Evolutionary conservation across 2,113 vertebrate genomes (phyloP).

Genomic region (Osmerus eperlanus): DNA sequence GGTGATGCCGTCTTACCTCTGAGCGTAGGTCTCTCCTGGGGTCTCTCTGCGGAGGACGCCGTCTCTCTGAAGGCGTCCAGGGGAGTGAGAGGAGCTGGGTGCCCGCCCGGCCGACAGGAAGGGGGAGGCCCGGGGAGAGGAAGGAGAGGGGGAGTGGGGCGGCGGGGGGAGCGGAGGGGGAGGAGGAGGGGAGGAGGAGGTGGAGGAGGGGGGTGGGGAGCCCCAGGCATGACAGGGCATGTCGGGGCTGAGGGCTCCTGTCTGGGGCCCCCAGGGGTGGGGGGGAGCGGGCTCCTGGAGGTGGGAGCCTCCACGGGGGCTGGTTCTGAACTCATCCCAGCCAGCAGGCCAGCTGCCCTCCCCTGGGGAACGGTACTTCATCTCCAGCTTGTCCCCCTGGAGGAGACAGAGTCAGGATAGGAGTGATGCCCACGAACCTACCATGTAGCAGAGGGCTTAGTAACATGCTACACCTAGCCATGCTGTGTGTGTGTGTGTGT

Average conservation of each 20-base stretch:
- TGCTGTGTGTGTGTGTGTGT: neutral
- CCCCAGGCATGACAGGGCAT: too few species aligned
- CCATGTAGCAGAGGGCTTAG: too few species aligned
- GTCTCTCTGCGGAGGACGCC: constrained; percentile 32
- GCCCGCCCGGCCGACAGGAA: constrained; percentile 35
- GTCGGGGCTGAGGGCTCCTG: too few species aligned
- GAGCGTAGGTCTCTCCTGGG: constrained; percentile 38
- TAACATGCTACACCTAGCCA: too few species aligned
- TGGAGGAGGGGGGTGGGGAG: too few species aligned
- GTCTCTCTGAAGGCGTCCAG: constrained; percentile 60
- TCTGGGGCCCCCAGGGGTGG: too few species aligned
- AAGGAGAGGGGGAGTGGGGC: constrained; percentile 51
- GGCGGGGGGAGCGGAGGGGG: constrained; percentile 38
- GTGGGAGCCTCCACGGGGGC: constrained; percentile 22
- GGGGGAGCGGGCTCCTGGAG: too few species aligned
- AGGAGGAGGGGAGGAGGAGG: constrained; percentile 38
- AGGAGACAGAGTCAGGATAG: constrained; percentile 13
- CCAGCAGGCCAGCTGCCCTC: constrained; percentile 41
- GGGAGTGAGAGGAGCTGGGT: constrained; percentile 40
- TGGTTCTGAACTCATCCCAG: constrained; percentile 45
- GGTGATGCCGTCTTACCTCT: constrained; percentile 52
- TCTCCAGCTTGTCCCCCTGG: constrained; percentile 74
- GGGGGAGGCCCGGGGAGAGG: constrained; percentile 50
- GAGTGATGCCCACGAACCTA: too few species aligned
- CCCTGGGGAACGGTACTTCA: constrained; percentile 63